Evolutionary conservation across 2,797 vertebrate species (phyloP), one percentile per base, ranked within the genome.

Genomic region (Chromobotia macracanthus): DNA sequence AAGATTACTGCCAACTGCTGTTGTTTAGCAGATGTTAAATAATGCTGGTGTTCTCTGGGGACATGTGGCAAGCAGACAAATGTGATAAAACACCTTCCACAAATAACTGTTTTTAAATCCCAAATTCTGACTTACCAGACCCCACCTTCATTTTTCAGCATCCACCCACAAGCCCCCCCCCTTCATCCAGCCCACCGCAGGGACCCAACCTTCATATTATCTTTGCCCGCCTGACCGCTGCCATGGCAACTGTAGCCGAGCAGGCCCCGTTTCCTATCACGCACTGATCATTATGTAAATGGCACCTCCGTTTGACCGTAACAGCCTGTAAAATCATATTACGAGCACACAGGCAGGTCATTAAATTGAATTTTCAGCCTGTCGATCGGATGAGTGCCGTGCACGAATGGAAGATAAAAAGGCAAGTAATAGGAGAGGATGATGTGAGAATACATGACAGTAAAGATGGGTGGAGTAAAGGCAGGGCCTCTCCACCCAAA

Each of bases 321-420:
- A 93, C 90, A 90, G 94, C 93, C 93, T 93, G 93, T 94, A 94
- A 94, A 95, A 95, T 94, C 93, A 93, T 91, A 94, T 93, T 94
- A 94, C 90, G 91, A 92, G 92, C 90, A 91, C 89, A 89, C 90
- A 94, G 90, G 91, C 92, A 92, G 94, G 92, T 94, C 91, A 93
- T 95, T 94, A 94, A 91, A 94, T 94, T 92, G 92, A 92, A 92
- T 93, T 93, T 94, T 93, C 92, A 90, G 92, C 90, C 90, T 92
- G 90, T n/a, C n/a, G n/a, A n/a, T 92, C 91, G 91, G 91, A 93
- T 88, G 88, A 89, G 91, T 80, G 65, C n/a, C n/a, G n/a, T n/a
- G n/a, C n/a, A n/a, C n/a, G n/a, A n/a, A n/a, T 72, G 88, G 86
- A 88, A 84, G 87, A 91, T 90, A n/a, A n/a, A n/a, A n/a, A 86